These are phyloP conservation scores for Varroa destructor DNA, from an alignment of 1,140 invertebrate species.

Conservation along the genomic window DNA sequence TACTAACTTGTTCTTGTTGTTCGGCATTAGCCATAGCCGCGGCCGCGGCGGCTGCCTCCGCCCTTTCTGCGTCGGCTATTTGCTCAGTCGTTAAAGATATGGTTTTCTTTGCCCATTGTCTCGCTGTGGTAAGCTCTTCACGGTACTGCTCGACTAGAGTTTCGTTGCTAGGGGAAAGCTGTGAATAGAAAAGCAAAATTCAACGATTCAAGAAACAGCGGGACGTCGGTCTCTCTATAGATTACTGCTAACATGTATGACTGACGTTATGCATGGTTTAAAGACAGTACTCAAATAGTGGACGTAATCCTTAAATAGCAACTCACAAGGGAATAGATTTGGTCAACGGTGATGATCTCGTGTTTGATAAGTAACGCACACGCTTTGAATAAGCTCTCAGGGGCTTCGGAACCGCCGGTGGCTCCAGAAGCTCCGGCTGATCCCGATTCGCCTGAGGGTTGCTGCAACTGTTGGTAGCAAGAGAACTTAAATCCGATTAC, in stretches of 20 bases:
- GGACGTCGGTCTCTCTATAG: too few relatives aligned
- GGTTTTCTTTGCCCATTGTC: constrained; percentile 30
- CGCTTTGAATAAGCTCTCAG: constrained; percentile 67
- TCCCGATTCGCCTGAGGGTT: constrained; percentile 41
- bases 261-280: too few relatives aligned
- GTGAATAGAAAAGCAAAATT: neutral
- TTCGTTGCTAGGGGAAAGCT: constrained; percentile 14
- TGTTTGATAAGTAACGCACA: constrained; percentile 79
- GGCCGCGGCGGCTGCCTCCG: constrained; percentile 26
- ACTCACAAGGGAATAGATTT: constrained; percentile 79
- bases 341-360: constrained; percentile 63
- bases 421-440: too few relatives aligned
- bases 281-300: too few relatives aligned
- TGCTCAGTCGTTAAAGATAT: constrained; percentile 30
- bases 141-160: constrained; percentile 12
- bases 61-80: constrained; percentile 31
- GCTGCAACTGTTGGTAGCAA: constrained; percentile 54
- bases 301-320: too few relatives aligned
- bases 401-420: constrained; percentile 44
- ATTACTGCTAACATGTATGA: too few relatives aligned
- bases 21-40: constrained; percentile 29
- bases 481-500: constrained; percentile 88
- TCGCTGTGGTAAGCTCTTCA: neutral
- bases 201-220: neutral
- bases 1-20: neutral